These are phyloP conservation scores for Harpagus bidentatus DNA, from an alignment of 2,113 vertebrate genomes.

Conservation along the genomic window DNA sequence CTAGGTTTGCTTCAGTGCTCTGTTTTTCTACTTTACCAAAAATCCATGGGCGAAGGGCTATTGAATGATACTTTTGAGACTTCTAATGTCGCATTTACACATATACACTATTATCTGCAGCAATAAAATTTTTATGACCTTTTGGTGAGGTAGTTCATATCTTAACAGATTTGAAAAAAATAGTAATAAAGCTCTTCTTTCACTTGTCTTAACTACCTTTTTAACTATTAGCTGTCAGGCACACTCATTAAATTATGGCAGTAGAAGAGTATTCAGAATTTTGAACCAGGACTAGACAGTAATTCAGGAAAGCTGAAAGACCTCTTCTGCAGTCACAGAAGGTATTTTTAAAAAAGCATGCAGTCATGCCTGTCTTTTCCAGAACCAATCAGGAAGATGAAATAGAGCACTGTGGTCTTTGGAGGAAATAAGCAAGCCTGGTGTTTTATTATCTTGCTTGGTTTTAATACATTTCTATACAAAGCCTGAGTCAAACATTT, in stretches of 20 bases:
- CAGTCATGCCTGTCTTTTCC: not conserved
- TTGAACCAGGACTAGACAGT: not conserved
- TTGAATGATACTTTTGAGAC: not conserved
- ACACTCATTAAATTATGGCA: not conserved
- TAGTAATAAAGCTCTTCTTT: not conserved
- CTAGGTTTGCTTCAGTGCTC: not conserved
- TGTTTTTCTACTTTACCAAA: not conserved
- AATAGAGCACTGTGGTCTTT: not conserved
- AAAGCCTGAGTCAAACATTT: not conserved
- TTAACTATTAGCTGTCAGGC: not conserved
- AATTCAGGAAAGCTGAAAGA: not conserved
- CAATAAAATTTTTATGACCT: not conserved
- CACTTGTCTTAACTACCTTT: not conserved
- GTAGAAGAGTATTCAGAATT: not conserved
- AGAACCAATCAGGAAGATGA: not conserved
- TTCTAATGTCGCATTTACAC: not conserved
- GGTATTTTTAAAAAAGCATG: not conserved
- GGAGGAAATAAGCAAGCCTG: not conserved
- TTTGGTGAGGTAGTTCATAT: not conserved
- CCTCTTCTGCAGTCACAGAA: not conserved
- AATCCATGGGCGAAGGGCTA: not conserved
- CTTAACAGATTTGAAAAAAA: not conserved
- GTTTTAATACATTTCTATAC: not conserved
- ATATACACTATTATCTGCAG: not conserved
- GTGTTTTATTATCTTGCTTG: not conserved